Percentiles rank a stretch among this genome's conserved stretches.
These are phyloP conservation scores for Agriopis marginaria DNA, from an alignment of 2,888 invertebrate species.

Conservation along the genomic window DNA sequence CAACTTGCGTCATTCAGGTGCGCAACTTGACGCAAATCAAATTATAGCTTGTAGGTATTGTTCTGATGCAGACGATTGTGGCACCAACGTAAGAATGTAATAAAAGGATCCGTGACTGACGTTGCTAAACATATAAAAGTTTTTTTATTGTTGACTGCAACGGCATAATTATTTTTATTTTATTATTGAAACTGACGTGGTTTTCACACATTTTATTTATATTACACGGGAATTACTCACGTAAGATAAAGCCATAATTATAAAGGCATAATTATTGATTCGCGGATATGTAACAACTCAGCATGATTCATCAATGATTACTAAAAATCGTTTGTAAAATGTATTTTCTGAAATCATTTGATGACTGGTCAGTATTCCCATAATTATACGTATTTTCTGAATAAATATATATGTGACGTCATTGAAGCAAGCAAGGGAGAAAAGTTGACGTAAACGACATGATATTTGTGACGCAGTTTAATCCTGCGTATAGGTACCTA, in stretches of 20 bases:
- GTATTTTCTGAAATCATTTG: constrained; percentile 18
- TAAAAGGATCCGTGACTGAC: not conserved
- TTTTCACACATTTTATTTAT: no score
- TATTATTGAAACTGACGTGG: no score
- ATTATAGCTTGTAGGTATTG: not conserved
- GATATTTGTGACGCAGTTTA: not conserved
- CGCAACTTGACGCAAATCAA: constrained; percentile 1
- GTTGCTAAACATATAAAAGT: not conserved
- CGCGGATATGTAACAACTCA: not conserved
- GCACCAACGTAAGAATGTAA: not conserved
- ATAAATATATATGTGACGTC: constrained; percentile 2
- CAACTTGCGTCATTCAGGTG: not conserved
- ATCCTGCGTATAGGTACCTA: not conserved
- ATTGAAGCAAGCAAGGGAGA: not conserved
- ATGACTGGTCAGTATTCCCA: constrained; percentile 7
- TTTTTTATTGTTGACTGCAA: not conserved
- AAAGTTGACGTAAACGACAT: not conserved
- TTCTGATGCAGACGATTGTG: not conserved
- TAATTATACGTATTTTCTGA: constrained; percentile 6
- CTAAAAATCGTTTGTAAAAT: constrained; percentile 1
- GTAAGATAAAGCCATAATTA: no score
- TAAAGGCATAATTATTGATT: no score
- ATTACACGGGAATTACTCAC: no score
- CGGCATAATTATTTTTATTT: no score
- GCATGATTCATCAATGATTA: constrained; percentile 6